These are phyloP conservation scores for Metellina segmentata DNA, from an alignment of 2,888 invertebrate species.

Conservation along the genomic window DNA sequence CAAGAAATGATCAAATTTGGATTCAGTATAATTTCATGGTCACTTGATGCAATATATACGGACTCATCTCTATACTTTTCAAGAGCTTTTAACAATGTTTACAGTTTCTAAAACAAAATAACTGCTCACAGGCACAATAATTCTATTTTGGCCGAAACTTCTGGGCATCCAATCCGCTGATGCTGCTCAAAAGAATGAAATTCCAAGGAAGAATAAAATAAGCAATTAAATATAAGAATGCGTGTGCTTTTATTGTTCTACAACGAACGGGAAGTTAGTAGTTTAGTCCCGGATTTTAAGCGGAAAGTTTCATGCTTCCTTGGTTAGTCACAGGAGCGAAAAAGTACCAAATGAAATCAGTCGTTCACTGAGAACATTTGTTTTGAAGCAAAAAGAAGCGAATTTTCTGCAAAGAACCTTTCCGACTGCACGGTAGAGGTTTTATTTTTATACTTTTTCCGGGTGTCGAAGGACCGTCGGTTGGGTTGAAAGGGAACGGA, in stretches of 20 bases:
- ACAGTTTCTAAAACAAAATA: no score
- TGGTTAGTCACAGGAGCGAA: constrained; percentile 28
- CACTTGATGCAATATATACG: no score
- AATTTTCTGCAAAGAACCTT: not conserved
- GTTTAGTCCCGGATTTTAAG: constrained; percentile 45
- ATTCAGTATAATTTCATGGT: no score
- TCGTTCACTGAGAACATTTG: constrained; percentile 32
- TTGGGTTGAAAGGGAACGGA: not conserved
- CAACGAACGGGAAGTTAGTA: constrained; percentile 15
- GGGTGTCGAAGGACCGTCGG: no score
- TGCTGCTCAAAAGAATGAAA: no score
- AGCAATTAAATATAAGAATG: constrained; percentile 25
- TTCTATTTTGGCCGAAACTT: no score
- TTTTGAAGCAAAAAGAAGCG: not conserved
- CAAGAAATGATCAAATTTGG: no score
- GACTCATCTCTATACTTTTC: no score
- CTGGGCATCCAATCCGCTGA: no score
- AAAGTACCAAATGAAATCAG: constrained; percentile 17
- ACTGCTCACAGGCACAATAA: no score
- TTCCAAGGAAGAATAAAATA: not conserved
- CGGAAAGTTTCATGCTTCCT: constrained; percentile 50
- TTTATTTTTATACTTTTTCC: not conserved
- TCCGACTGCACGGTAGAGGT: not conserved
- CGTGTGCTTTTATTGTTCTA: not conserved
- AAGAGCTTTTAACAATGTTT: no score